Base-by-base conservation (phyloP, 37 sponge, comb jelly and placozoan genomes). In the Aplysina aerophoba region DNA sequence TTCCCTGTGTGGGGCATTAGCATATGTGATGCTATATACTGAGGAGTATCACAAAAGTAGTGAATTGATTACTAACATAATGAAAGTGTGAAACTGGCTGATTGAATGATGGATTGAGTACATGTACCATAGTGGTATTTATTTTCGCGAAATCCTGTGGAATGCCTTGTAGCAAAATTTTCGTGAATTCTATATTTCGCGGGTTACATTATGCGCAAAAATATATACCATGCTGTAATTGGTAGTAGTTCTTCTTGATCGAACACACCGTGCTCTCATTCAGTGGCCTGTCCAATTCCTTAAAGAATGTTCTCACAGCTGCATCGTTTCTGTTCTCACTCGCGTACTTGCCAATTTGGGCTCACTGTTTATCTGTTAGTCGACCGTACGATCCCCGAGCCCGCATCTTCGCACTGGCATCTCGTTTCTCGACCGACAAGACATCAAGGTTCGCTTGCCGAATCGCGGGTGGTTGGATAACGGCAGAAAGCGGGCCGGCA, bases 211-310 rank as follows among this genome's bases (percentile, higher is more conserved):
- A n/a, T n/a, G n/a, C n/a, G n/a, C n/a, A n/a, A n/a, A n/a, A n/a
- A n/a, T n/a, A n/a, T n/a, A n/a, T n/a, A n/a, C n/a, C n/a, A n/a
- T n/a, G n/a, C n/a, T n/a, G n/a, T n/a, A n/a, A n/a, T 37, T 73
- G 74, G 39, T 73, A 73, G 38, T 73, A 73, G 30, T 73, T 73
- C 74, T 73, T 73, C 74, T 73, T 73, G 74, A 73, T 73, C 19
- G 39, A 73, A 73, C 74, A 40, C 30, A 73, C 74, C 36, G 74
- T 73, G 38, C 74, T 73, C 74, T 73, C 38, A 28, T 73, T 73
- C 74, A 73, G 74, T 73, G 74, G 74, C 74, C 74, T 73, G 37
- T 31, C 74, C 39, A 73, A 73, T 73, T 73, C 74, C 39, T 73
- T 33, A 13, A 40, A 73, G 39, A 73, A 73, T 73, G 17, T 73